Conservation (phyloP, 2,888 invertebrate genomes). For the Phaonia tiefii region DNA sequence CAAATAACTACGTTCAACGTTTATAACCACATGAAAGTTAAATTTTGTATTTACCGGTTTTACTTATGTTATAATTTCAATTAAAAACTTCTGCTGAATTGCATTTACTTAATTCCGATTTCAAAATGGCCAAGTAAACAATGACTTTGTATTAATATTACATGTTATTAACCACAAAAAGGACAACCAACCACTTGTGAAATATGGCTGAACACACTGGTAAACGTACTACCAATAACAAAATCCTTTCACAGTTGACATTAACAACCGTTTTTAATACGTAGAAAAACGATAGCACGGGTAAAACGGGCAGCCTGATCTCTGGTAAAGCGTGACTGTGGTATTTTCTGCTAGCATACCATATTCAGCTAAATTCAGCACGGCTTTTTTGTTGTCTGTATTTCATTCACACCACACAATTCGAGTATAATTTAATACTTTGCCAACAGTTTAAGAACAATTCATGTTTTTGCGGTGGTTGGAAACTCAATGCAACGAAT, state of each 20-base stretch:
- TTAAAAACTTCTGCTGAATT: slow-evolving; percentile 55
- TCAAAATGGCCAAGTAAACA: slow-evolving; percentile 5
- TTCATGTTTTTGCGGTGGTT: no score
- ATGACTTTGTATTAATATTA: slow-evolving; percentile 28
- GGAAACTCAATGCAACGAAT: no score
- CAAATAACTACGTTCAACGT: no score
- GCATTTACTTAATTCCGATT: slow-evolving; percentile 41
- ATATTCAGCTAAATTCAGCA: slow-evolving; percentile 21
- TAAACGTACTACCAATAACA: background rate
- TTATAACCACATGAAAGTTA: slow-evolving; percentile 7
- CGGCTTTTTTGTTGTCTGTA: no score
- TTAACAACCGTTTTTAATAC: background rate
- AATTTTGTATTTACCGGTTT: slow-evolving; percentile 19
- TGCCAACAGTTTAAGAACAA: no score
- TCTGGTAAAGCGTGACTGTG: background rate
- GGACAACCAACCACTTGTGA: slow-evolving; percentile 56
- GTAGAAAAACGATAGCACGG: no score
- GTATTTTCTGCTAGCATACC: background rate
- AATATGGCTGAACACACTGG: slow-evolving; percentile 30
- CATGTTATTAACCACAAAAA: slow-evolving; percentile 53
- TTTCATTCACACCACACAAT: slow-evolving; percentile 13
- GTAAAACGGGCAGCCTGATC: slow-evolving; percentile 5
- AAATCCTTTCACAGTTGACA: background rate
- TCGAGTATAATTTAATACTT: slow-evolving; percentile 15
- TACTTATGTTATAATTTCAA: slow-evolving; percentile 51